These are phyloP conservation scores for Athetis lepigone DNA, from an alignment of 2,888 invertebrate species.

Conservation along the genomic window DNA sequence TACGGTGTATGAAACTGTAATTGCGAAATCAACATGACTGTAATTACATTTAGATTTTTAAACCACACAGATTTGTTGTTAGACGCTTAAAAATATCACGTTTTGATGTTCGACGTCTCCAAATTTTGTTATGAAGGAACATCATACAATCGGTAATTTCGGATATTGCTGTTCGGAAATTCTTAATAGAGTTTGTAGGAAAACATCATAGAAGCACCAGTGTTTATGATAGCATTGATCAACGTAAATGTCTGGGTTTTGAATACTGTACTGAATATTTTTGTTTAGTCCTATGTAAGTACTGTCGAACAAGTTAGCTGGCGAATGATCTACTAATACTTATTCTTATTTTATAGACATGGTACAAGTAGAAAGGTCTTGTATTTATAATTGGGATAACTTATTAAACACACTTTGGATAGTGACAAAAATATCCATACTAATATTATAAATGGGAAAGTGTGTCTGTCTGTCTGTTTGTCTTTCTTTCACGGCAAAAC, in stretches of 20 bases:
- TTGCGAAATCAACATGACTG: slow-evolving; percentile 38
- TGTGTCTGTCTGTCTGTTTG: no score
- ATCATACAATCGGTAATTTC: no score
- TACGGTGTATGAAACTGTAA: slow-evolving; percentile 26
- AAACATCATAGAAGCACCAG: not conserved
- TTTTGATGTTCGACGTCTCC: not conserved
- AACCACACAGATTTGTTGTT: slow-evolving; percentile 7
- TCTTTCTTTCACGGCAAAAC: no score
- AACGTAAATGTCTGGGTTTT: not conserved
- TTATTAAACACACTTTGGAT: no score
- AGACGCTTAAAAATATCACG: not conserved
- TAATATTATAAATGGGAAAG: no score
- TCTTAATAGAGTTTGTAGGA: not conserved
- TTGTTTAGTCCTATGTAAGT: not conserved
- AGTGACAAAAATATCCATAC: no score
- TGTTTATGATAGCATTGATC: no score
- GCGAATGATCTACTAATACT: not conserved
- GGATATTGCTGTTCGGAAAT: not conserved
- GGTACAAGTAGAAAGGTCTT: no score
- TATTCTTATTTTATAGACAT: not conserved
- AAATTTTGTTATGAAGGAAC: not conserved
- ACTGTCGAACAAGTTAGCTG: not conserved
- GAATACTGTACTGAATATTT: no score
- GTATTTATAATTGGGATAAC: no score
- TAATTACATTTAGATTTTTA: slow-evolving; percentile 39